Percentiles rank a stretch among this genome's conserved stretches.
phyloP scores from a whole-genome alignment of 2,113 vertebrate genomes.

The Dendropsophus ebraccatus region DNA sequence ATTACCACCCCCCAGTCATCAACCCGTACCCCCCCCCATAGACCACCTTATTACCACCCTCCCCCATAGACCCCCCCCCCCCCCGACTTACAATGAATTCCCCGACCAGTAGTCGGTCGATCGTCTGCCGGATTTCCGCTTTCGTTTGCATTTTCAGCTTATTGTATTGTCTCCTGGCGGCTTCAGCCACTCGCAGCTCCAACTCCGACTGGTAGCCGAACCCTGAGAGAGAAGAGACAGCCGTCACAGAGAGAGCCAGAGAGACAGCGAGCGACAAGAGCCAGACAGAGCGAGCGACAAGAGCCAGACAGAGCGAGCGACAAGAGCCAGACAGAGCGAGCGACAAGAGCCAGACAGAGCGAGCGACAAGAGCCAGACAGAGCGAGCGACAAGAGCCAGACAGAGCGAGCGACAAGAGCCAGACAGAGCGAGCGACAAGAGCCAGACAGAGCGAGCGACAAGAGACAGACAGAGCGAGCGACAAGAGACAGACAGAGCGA shows the following conservation, averaged over 20 bases:
- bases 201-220: conserved; percentile 97
- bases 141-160: conserved; percentile 98
- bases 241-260: neutral
- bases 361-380: too few species aligned
- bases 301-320: too few species aligned
- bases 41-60: too few species aligned
- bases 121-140: conserved; percentile 94
- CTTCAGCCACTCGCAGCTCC: conserved; percentile 91
- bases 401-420: accelerated
- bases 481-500: too few species aligned
- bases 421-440: neutral
- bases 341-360: too few species aligned
- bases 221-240: conserved; percentile 70
- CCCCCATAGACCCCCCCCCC: too few species aligned
- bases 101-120: conserved; percentile 93
- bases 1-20: too few species aligned
- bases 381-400: neutral
- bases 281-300: neutral
- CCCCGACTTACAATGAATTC: conserved; percentile 99
- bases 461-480: too few species aligned
- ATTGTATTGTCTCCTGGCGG: conserved; percentile 95
- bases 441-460: neutral
- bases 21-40: too few species aligned
- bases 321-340: too few species aligned
- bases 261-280: neutral